A percentile compares a stretch with the other conserved stretches of the same genome.
Conservation (phyloP, 2,797 vertebrate genomes). For the Cryptoblepharus egeriae region DNA sequence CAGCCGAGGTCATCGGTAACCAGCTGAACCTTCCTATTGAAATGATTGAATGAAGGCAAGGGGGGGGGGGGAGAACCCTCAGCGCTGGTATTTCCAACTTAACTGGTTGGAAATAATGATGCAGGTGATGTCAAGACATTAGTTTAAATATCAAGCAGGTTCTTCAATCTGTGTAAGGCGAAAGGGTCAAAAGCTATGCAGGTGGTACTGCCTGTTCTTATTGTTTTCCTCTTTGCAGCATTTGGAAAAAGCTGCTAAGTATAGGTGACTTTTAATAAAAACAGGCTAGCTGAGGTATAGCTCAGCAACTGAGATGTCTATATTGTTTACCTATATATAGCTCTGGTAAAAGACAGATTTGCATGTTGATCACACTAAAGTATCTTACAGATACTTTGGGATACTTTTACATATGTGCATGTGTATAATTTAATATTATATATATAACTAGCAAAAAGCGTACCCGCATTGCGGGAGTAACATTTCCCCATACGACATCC, state of each 20-base stretch:
- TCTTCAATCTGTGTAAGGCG: constrained; percentile 38
- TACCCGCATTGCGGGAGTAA: too few species aligned
- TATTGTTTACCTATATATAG: too few species aligned
- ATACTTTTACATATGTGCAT: too few species aligned
- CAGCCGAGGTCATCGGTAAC: constrained; percentile 50
- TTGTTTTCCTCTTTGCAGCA: constrained; percentile 31
- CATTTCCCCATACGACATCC: too few species aligned
- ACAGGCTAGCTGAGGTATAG: not conserved
- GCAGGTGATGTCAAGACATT: constrained; percentile 44
- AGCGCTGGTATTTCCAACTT: constrained; percentile 28
- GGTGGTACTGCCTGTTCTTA: constrained; percentile 30
- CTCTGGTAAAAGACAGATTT: too few species aligned
- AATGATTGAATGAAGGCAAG: constrained; percentile 40
- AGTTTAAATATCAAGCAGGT: constrained; percentile 63
- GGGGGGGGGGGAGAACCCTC: constrained; percentile 10
- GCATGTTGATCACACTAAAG: too few species aligned
- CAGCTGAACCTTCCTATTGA: constrained; percentile 45
- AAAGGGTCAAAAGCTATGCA: constrained; percentile 43
- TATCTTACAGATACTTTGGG: too few species aligned
- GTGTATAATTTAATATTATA: too few species aligned
- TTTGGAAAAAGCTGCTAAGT: constrained; percentile 37
- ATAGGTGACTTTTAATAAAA: constrained; percentile 38
- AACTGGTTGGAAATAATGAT: constrained; percentile 52
- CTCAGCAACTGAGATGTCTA: not conserved
- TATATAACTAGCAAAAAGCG: too few species aligned